Evolutionary conservation across 2,113 vertebrate species (phyloP).

Genomic region (Epinephelus lanceolatus): DNA sequence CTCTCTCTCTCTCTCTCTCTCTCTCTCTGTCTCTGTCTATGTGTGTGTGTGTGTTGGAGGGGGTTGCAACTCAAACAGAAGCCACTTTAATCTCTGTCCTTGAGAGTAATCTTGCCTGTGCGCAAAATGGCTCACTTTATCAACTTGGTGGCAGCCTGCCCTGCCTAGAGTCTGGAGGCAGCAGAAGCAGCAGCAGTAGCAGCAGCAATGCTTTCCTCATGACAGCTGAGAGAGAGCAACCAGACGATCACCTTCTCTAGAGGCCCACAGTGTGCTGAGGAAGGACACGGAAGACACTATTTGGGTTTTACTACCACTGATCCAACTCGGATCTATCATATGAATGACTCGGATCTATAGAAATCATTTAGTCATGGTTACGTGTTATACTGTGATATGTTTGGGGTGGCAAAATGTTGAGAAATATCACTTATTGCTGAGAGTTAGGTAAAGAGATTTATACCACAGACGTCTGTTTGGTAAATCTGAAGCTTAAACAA

Average conservation of each 20-base stretch:
- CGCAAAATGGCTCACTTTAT: conserved; percentile 85
- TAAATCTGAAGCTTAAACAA: background rate
- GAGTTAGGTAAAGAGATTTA: background rate
- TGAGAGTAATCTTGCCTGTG: conserved; percentile 84
- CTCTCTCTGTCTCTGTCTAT: background rate
- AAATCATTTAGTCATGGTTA: conserved; percentile 28
- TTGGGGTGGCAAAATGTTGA: background rate
- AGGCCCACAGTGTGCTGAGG: conserved; percentile 33
- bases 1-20: no score
- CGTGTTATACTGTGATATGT: background rate
- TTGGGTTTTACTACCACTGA: conserved; percentile 42
- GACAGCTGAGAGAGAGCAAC: conserved; percentile 68
- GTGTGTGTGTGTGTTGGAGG: conserved; percentile 26
- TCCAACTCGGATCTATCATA: conserved; percentile 36
- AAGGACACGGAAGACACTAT: conserved; percentile 56
- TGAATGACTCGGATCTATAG: conserved; percentile 27
- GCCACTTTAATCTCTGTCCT: conserved; percentile 84
- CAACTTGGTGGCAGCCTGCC: conserved; percentile 81
- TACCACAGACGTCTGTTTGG: background rate
- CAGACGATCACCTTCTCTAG: conserved; percentile 72
- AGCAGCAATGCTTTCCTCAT: conserved; percentile 66
- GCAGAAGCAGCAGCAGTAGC: conserved; percentile 57
- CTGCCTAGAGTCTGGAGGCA: conserved; percentile 76
- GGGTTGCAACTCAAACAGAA: conserved; percentile 71
- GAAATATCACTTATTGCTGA: background rate